Base-by-base conservation (phyloP, 2,113 vertebrate genomes). In the Neolamprologus fasciatus region DNA sequence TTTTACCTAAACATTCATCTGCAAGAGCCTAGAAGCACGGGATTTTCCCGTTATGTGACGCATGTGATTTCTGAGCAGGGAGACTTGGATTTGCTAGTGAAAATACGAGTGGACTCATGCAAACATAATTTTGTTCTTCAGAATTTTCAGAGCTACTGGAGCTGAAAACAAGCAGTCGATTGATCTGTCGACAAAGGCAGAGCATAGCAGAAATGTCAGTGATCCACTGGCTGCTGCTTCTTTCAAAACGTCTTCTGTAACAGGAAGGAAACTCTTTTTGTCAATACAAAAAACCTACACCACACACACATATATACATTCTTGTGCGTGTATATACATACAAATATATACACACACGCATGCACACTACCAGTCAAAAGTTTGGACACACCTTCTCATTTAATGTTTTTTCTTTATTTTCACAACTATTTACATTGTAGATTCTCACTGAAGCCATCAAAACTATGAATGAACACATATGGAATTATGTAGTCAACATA, bases 51-150 rank as follows among this genome's bases (percentile, higher is more conserved):
- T 45, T 42, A 10, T 45, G 66, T 73, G 37, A 45, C 2, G 0
- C 13, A 9, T 71, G 35, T 6, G n/a, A 23, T 71, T 40, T 14
- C 1, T 71, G 66, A 71, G 35, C n/a, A 0, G 12, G 35, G 0
- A 40, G 12, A 42, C 12, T 21, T 42, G 66, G 19, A 4, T 13
- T 40, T 71, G n/a, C 35, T 14, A 9, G 35, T 71, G 35, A 42
- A 68, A 40, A 40, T 21, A 40, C 2, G 1, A 16, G 66, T 42
- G 37, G 33, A 42, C 12, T 42, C 66, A 26, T 71, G 66, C 37
- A 71, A 23, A 42, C 66, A 42, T 71, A 21, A 71, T 71, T 71
- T 14, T 37, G n/a, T 71, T 40, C 19, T 23, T 71, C 8, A 71
- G n/a, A 23, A 5, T 42, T 71, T 37, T 42, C 66, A 17, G 7